Evolutionary conservation across 1,140 invertebrate genomes (phyloP).

Genomic region (Bombus impatiens): DNA sequence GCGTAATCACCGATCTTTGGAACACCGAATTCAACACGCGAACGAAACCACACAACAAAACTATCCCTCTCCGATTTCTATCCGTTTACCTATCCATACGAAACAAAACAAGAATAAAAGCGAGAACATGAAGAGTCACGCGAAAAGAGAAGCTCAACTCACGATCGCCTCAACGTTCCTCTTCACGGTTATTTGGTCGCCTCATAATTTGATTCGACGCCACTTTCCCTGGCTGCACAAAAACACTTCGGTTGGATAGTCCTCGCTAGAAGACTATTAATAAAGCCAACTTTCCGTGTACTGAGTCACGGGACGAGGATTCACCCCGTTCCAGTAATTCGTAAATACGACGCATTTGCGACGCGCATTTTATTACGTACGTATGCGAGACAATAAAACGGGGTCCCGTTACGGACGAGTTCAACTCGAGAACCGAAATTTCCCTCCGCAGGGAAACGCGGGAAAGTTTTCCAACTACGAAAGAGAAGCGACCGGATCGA

Average conservation of each 20-base stretch:
- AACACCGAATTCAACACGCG: constrained; percentile 11
- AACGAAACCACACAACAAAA: not conserved
- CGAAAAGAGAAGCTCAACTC: constrained; percentile 19
- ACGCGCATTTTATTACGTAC: not conserved
- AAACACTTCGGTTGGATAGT: constrained; percentile 6
- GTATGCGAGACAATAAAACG: not conserved
- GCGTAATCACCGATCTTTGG: not conserved
- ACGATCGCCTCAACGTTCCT: constrained; percentile 24
- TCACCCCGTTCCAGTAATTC: constrained; percentile 22
- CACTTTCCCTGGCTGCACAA: constrained; percentile 39
- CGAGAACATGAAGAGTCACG: constrained; percentile 9
- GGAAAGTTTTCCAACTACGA: constrained; percentile 13
- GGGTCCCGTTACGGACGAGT: not conserved
- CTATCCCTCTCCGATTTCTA: not conserved
- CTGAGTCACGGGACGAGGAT: constrained; percentile 30
- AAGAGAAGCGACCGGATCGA: constrained; percentile 41
- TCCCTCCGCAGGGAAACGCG: constrained; percentile 2
- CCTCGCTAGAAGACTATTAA: constrained; percentile 1
- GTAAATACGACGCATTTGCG: not conserved
- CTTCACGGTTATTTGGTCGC: constrained; percentile 6
- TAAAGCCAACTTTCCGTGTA: constrained; percentile 11
- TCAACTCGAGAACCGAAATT: not conserved
- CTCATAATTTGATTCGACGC: not conserved
- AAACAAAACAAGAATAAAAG: not conserved
- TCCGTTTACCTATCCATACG: not conserved